Conservation (phyloP, 1,140 invertebrate species). For the Asbolus verrucosus region DNA sequence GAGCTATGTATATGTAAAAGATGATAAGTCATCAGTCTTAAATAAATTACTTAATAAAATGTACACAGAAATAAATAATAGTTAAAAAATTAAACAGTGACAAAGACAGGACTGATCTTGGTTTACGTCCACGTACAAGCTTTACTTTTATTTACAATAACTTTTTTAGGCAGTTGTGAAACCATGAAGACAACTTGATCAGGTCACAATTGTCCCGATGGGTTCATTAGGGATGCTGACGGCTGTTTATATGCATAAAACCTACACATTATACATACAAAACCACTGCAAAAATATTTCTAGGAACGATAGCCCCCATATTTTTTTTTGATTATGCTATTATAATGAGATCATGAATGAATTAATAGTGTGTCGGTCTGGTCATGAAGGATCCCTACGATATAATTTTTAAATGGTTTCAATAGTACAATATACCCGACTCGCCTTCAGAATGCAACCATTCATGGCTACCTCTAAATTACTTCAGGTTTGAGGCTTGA, state of each 20-base stretch:
- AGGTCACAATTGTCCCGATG: conserved; percentile 17
- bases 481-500: too few species aligned
- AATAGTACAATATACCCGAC: conserved; percentile 17
- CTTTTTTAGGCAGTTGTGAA: conserved; percentile 42
- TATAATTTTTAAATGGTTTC: conserved; percentile 17
- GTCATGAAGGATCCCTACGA: conserved; percentile 36
- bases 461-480: too few species aligned
- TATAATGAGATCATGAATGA: conserved; percentile 57
- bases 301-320: conserved; percentile 50
- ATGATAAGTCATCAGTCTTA: conserved; percentile 62
- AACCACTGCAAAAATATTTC: conserved; percentile 61
- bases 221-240: conserved; percentile 31
- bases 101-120: conserved; percentile 14
- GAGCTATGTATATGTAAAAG: conserved; percentile 47
- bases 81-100: background rate
- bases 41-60: conserved; percentile 61
- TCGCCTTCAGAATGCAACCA: too few species aligned
- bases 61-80: conserved; percentile 56
- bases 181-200: conserved; percentile 43
- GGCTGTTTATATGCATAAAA: conserved; percentile 45
- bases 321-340: conserved; percentile 57
- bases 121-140: conserved; percentile 46
- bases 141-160: conserved; percentile 49
- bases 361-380: conserved; percentile 16
- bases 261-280: conserved; percentile 51